Evolutionary conservation across 2,888 invertebrate species (phyloP).

Genomic region (Netelia virgata): DNA sequence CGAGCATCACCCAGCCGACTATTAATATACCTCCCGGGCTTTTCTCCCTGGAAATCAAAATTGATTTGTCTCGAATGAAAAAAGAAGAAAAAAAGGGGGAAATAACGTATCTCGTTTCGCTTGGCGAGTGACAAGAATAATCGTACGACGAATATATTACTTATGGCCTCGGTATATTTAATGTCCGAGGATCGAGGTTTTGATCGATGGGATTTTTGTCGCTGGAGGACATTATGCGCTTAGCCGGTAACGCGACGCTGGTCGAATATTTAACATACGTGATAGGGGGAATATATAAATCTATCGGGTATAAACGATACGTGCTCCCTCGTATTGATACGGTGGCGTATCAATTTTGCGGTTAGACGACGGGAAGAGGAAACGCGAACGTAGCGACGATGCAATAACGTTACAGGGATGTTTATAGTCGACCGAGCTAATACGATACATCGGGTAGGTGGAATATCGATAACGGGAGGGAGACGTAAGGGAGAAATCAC

Average conservation of each 20-base stretch:
- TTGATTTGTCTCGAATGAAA: conserved; percentile 47
- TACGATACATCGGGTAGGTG: conserved; percentile 4
- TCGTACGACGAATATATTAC: not conserved
- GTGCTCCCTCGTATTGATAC: conserved; percentile 25
- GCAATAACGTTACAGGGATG: conserved; percentile 33
- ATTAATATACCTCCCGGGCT: conserved; percentile 21
- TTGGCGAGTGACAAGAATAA: not conserved
- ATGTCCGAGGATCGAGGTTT: not conserved
- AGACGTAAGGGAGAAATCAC: conserved; percentile 17
- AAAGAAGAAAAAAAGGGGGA: not conserved
- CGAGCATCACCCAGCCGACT: not conserved
- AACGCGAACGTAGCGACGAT: conserved; percentile 10
- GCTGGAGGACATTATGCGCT: not conserved
- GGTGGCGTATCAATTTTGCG: conserved; percentile 30
- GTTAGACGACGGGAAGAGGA: conserved; percentile 5
- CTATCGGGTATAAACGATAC: conserved; percentile 24
- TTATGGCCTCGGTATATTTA: not conserved
- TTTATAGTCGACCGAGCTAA: conserved; percentile 9
- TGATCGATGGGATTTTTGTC: conserved; percentile 6
- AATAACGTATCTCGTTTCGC: not conserved
- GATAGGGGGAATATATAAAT: conserved; percentile 43
- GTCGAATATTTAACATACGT: conserved; percentile 20
- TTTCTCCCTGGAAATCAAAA: conserved; percentile 42
- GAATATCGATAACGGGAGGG: conserved; percentile 34
- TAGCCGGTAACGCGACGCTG: not conserved